Base-by-base conservation (phyloP, 2,888 invertebrate species). In the Theretra japonica region DNA sequence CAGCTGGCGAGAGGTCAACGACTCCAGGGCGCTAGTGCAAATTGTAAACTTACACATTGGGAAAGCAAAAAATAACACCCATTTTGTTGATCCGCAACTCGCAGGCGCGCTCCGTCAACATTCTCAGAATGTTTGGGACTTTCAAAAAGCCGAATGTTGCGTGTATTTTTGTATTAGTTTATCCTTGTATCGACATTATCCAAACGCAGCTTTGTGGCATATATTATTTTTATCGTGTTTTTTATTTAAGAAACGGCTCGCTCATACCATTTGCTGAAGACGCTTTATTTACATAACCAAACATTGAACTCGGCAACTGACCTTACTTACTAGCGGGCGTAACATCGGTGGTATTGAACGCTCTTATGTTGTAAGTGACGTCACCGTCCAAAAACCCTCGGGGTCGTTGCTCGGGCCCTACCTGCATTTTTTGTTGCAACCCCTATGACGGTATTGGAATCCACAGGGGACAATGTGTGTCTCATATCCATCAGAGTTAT, bases 341-440 rank as follows among this genome's bases (percentile, higher is more conserved):
- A 77, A 73, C 56, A 88, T 89, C 80, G 77, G 84, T 83, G 75
- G 72, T 85, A 83, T 87, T 87, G 82, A 81, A 81, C 75, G 83
- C 86, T 80, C 75, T 76, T 81, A 82, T 78, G 82, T 79, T 81
- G 80, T 15, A 41, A 80, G 73, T 94, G 93, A 93, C 93, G 93
- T 93, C 93, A 93, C 79, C 79, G 75, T 75, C 86, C 75, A 86
- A 89, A 85, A 88, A 87, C 83, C 84, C 84, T 79, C 79, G 93
- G 90, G 94, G 94, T 94, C 93, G 93, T 82, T 90, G 93, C 84
- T 89, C 93, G 89, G 86, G 88, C 83, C 90, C 87, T 93, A 94
- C 94, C 94, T 94, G 94, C 88, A 88, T 92, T 94, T 94, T 94
- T 93, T 93, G 88, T 88, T 86, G 87, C 92, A 91, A 89, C 90